Conservation (phyloP, 2,113 vertebrate genomes). For the Alligator mississippiensis region DNA sequence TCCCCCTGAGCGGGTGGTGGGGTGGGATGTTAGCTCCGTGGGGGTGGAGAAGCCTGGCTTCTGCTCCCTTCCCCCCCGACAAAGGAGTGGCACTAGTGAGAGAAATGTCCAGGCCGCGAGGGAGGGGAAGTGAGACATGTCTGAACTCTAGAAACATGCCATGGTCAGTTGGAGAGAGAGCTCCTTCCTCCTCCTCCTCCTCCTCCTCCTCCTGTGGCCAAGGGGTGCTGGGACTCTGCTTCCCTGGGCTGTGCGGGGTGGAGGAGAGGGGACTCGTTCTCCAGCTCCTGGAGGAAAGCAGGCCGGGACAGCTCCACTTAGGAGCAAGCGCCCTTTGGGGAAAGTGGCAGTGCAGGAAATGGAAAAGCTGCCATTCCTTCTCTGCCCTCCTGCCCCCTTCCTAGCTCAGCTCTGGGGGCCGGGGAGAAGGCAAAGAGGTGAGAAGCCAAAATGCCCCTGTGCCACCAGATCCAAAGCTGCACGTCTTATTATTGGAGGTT, state of each 20-base stretch:
- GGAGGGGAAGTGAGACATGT: not conserved
- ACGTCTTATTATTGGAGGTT: slow-evolving; percentile 1
- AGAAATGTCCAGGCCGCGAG: not conserved
- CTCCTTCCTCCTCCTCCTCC: slow-evolving; percentile 23
- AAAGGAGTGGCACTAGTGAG: not conserved
- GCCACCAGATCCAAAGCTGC: not conserved
- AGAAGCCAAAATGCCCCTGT: not conserved
- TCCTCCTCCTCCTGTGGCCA: not conserved
- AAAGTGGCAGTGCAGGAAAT: slow-evolving; percentile 50
- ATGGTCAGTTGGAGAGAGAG: not conserved
- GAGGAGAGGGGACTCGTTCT: not conserved
- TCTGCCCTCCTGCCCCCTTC: not conserved
- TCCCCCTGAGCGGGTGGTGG: no score
- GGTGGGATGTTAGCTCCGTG: no score
- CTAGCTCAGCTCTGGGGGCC: not conserved
- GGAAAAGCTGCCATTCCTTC: slow-evolving; percentile 25
- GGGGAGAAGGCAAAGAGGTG: not conserved
- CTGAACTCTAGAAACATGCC: not conserved
- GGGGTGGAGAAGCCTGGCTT: slow-evolving; percentile 7
- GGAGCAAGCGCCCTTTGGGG: slow-evolving; percentile 54
- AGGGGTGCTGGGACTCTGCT: not conserved
- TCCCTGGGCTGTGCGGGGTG: not conserved
- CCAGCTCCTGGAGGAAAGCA: slow-evolving; percentile 32
- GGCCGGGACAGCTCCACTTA: slow-evolving; percentile 60
- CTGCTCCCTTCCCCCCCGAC: not conserved